Conservation (phyloP, 2,888 invertebrate species). For the Drosophila pullipes region DNA sequence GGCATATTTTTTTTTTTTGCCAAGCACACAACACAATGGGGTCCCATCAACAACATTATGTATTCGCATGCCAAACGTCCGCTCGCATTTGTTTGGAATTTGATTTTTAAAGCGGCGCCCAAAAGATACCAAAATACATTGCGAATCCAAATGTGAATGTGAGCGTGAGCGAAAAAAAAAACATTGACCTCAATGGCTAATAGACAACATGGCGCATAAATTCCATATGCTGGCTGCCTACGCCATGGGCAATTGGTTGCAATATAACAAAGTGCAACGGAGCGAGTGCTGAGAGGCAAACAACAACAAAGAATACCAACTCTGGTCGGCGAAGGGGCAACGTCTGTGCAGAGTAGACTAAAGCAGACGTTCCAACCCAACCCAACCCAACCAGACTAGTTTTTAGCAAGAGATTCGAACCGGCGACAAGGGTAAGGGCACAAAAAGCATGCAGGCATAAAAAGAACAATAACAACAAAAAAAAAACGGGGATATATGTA, state of each 20-base stretch:
- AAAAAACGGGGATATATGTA: conserved; percentile 6
- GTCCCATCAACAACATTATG: conserved; percentile 46
- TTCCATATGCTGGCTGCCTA: conserved; percentile 55
- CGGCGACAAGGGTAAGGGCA: conserved; percentile 29
- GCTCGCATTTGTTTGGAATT: conserved; percentile 55
- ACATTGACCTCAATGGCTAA: conserved; percentile 75
- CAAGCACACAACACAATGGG: conserved; percentile 32
- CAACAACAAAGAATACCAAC: conserved; percentile 33
- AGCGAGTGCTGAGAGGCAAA: conserved; percentile 44
- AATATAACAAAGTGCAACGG: conserved; percentile 82
- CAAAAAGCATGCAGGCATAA: conserved; percentile 54
- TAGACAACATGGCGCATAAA: conserved; percentile 79
- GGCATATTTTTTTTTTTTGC: conserved; percentile 29
- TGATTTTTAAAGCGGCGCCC: conserved; percentile 63
- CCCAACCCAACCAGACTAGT: not conserved
- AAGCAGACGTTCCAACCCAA: conserved; percentile 1
- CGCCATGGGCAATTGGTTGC: conserved; percentile 82
- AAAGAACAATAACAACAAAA: conserved; percentile 41
- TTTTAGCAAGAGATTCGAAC: conserved; percentile 18
- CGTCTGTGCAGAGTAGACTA: conserved; percentile 1
- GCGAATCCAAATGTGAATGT: conserved; percentile 15
- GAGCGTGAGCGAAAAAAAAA: conserved; percentile 19
- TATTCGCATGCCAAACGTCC: conserved; percentile 41
- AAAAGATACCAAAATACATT: conserved; percentile 35
- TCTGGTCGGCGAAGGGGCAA: not conserved